Conservation (phyloP, 2,797 vertebrate species). For the Gymnoscopelus braueri region DNA sequence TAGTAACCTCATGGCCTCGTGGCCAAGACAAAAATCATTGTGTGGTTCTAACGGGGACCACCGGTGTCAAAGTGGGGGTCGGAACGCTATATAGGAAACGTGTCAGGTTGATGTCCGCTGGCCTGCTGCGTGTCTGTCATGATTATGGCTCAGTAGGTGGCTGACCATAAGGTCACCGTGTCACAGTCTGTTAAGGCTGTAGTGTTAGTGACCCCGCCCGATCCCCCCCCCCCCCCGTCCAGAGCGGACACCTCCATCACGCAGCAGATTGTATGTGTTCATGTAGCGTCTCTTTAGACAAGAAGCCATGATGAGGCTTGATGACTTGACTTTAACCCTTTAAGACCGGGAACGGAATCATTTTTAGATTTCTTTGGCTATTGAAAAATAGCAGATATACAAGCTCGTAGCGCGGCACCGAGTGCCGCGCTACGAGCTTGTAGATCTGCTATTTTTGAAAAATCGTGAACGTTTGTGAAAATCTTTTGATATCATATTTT, state of each 20-base stretch:
- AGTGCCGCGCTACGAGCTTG: too few species aligned
- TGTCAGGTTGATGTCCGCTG: conserved; percentile 47
- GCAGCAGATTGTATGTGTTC: not conserved
- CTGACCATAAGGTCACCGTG: conserved; percentile 51
- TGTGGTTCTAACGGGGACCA: conserved; percentile 33
- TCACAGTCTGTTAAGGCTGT: conserved; percentile 58
- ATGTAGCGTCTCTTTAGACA: conserved; percentile 44
- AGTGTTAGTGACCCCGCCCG: conserved; percentile 49
- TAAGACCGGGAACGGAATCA: too few species aligned
- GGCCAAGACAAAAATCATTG: conserved; percentile 32
- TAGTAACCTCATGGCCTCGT: conserved; percentile 48
- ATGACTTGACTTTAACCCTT: too few species aligned
- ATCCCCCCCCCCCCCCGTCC: conserved; percentile 48
- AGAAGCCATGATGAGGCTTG: conserved; percentile 44
- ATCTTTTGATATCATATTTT: too few species aligned
- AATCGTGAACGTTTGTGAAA: too few species aligned
- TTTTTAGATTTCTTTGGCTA: too few species aligned
- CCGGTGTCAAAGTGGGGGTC: conserved; percentile 38
- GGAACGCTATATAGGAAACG: conserved; percentile 47
- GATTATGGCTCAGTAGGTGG: conserved; percentile 25
- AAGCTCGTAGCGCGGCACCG: too few species aligned
- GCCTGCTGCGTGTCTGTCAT: conserved; percentile 43
- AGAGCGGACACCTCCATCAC: conserved; percentile 16
- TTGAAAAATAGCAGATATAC: too few species aligned
- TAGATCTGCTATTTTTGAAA: too few species aligned